A percentile compares a stretch with the other conserved stretches of the same genome.
These are phyloP conservation scores for Okapia johnstoni DNA, from an alignment of 2,113 vertebrate species.

Conservation along the genomic window DNA sequence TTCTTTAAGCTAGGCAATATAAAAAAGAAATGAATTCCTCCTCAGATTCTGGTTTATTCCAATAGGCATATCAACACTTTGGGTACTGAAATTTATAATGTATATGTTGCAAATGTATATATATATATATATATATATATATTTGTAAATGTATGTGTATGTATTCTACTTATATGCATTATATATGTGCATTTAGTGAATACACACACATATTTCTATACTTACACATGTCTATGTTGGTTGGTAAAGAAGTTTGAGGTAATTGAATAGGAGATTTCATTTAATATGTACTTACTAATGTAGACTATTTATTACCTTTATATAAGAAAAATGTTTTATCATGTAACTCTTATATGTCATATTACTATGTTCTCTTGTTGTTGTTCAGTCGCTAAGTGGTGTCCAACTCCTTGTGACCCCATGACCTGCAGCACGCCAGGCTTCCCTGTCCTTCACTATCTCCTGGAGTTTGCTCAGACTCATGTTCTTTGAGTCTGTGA, in stretches of 20 bases:
- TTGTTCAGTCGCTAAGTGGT: background rate
- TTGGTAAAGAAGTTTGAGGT: background rate
- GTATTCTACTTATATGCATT: background rate
- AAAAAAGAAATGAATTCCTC: background rate
- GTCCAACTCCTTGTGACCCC: background rate
- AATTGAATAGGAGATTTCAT: background rate
- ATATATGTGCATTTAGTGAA: background rate
- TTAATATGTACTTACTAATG: background rate
- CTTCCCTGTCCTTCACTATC: background rate
- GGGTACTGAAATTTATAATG: background rate
- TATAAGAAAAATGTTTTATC: background rate
- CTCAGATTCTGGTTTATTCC: background rate
- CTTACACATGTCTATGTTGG: background rate
- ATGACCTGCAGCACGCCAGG: background rate
- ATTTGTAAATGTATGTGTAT: background rate
- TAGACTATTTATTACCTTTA: background rate
- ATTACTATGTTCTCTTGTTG: background rate
- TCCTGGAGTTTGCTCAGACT: background rate
- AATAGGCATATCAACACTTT: background rate
- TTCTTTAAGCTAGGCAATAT: background rate
- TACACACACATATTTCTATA: background rate
- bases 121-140: background rate
- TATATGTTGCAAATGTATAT: background rate
- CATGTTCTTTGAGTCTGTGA: background rate
- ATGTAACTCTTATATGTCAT: background rate